These are phyloP conservation scores for Julus scanicus DNA, from an alignment of 2,888 invertebrate genomes.

Conservation along the genomic window DNA sequence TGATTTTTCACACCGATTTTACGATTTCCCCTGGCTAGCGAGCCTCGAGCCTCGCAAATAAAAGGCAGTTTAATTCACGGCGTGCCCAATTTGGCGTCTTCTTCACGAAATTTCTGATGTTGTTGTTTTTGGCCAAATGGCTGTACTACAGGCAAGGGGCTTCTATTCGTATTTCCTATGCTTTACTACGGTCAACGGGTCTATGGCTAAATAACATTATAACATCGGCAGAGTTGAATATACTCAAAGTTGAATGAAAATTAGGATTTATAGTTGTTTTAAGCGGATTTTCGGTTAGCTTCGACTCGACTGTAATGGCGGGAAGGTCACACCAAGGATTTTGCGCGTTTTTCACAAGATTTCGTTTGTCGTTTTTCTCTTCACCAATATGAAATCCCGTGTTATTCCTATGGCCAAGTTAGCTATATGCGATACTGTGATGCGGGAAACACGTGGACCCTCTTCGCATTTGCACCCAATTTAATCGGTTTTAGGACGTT, in stretches of 20 bases:
- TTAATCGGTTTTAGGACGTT: neutral
- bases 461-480: neutral
- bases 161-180: neutral
- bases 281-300: neutral
- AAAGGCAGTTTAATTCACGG: conserved; percentile 56
- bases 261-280: neutral
- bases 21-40: neutral
- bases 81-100: conserved; percentile 54
- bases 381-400: neutral
- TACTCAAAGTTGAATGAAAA: too few species aligned
- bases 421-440: neutral
- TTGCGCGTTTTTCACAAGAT: neutral
- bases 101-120: conserved; percentile 37
- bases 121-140: conserved; percentile 53
- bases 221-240: neutral
- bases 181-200: neutral
- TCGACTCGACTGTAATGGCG: conserved; percentile 51
- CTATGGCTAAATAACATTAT: conserved; percentile 11
- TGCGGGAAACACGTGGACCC: conserved; percentile 44
- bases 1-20: neutral
- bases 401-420: neutral
- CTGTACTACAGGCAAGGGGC: neutral
- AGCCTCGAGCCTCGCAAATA: neutral
- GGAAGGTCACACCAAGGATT: conserved; percentile 55
- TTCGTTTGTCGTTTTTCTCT: neutral